These are phyloP conservation scores for Melieria crassipennis DNA, from an alignment of 2,888 invertebrate species.

Conservation along the genomic window DNA sequence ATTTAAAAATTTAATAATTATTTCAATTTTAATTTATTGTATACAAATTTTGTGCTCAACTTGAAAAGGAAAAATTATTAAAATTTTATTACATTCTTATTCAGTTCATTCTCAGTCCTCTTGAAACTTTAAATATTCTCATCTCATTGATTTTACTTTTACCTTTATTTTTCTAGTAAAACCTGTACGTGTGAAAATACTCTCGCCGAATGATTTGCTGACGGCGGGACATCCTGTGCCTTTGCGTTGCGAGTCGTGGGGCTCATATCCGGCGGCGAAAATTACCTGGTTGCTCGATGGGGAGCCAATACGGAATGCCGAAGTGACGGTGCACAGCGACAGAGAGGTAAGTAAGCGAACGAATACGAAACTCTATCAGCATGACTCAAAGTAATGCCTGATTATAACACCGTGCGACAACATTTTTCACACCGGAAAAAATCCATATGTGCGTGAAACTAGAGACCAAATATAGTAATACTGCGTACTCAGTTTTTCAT, in stretches of 20 bases:
- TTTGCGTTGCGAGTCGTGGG: slow-evolving; percentile 81
- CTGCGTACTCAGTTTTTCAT: too few species aligned
- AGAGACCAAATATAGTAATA: too few species aligned
- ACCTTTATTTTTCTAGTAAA: slow-evolving; percentile 71
- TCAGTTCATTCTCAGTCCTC: neutral
- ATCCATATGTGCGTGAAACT: too few species aligned
- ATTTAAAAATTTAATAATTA: too few species aligned
- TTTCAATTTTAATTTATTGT: too few species aligned
- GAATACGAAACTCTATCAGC: too few species aligned
- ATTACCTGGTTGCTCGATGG: slow-evolving; percentile 83
- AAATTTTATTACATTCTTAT: neutral
- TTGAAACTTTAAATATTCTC: neutral
- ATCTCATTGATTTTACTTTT: neutral
- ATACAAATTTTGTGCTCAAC: too few species aligned
- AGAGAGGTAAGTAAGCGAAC: slow-evolving; percentile 56
- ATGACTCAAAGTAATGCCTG: too few species aligned
- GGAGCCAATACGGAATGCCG: slow-evolving; percentile 72
- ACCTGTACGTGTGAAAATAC: slow-evolving; percentile 79
- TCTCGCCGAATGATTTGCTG: slow-evolving; percentile 76
- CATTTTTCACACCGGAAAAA: too few species aligned
- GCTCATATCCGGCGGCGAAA: slow-evolving; percentile 84
- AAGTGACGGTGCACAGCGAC: slow-evolving; percentile 70
- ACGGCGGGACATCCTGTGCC: slow-evolving; percentile 79
- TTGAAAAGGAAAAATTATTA: slow-evolving; percentile 1
- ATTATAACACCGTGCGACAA: too few species aligned